phyloP scores from a whole-genome alignment of 2,888 invertebrate species.

The Hydraecia micacea region DNA sequence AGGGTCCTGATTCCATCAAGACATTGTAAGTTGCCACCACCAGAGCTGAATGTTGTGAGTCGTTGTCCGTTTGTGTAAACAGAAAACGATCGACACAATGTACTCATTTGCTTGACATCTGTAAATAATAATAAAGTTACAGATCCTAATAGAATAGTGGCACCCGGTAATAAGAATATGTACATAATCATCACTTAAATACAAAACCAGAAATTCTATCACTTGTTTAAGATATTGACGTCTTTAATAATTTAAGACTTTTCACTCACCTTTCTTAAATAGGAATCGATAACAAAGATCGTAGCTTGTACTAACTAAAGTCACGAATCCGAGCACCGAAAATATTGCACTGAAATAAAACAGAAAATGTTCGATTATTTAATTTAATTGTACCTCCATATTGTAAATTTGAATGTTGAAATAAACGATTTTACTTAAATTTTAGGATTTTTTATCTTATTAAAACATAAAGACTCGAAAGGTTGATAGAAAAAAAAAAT shows the following conservation, averaged over 20 bases:
- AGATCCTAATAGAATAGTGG: not conserved
- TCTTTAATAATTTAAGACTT: too few relatives aligned
- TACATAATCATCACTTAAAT: not conserved
- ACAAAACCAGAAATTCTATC: not conserved
- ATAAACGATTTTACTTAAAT: too few relatives aligned
- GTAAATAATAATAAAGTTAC: slow-evolving; percentile 22
- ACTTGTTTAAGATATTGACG: too few relatives aligned
- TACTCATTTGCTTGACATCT: slow-evolving; percentile 68
- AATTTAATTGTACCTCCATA: too few relatives aligned
- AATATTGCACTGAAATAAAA: slow-evolving; percentile 50
- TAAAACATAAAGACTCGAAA: too few relatives aligned
- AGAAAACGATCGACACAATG: slow-evolving; percentile 67
- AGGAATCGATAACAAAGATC: slow-evolving; percentile 71
- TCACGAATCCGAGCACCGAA: slow-evolving; percentile 67
- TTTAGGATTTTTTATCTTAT: too few relatives aligned
- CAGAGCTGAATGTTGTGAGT: slow-evolving; percentile 72
- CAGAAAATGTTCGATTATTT: not conserved
- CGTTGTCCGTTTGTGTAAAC: slow-evolving; percentile 79
- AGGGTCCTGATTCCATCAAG: slow-evolving; percentile 82
- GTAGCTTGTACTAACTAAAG: slow-evolving; percentile 73
- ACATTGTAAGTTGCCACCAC: slow-evolving; percentile 75
- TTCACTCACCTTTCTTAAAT: slow-evolving; percentile 62
- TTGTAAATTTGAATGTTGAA: too few relatives aligned
- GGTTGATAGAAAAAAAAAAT: too few relatives aligned
- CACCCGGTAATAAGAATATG: not conserved